Evolutionary conservation across 2,113 vertebrate species (phyloP), one percentile per base, ranked within the genome.

Genomic region (Blennius ocellaris): DNA sequence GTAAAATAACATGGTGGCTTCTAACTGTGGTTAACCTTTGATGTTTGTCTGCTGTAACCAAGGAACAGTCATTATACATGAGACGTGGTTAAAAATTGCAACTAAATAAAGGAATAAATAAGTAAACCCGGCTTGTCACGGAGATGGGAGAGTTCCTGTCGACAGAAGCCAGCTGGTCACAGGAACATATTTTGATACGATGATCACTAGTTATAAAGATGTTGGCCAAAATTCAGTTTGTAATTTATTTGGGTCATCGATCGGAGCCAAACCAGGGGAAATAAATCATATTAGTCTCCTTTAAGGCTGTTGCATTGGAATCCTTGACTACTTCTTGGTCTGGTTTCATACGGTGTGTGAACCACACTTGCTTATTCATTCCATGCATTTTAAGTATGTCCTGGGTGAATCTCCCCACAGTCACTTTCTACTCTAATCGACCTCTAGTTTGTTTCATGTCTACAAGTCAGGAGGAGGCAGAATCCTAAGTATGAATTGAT

Each of bases 401-500:
- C 7, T 5, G 51, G 47, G 51, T 30, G 6, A 55, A 77, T 80
- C 47, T 80, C 58, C 75, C 67, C 54, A 51, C 6, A 61, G 50
- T 66, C 53, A 8, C 72, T 77, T 75, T 86, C 82, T 63, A 75
- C 72, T 78, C 67, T 40, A 58, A 85, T 88, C 82, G 75, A 88
- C 87, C 74, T 80, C 77, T 61, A 57, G 64, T 86, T 89, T 89
- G 78, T 77, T 82, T 89, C 77, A 84, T 74, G 69, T 87, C 82
- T 64, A 48, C 73, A 65, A 64, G 78, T 81, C 72, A 52, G 78
- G 57, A 78, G 68, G 73, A 79, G 78, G 64, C 66, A 67, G 85
- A 89, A 84, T 90, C 71, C 73, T 68, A 84, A 91, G 62, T 82
- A 84, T 84, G 73, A 84, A 90, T 85, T 76, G 79, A 85, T 90